Conservation (phyloP, 2,797 vertebrate species). For the Pseudochaenichthys georgianus region DNA sequence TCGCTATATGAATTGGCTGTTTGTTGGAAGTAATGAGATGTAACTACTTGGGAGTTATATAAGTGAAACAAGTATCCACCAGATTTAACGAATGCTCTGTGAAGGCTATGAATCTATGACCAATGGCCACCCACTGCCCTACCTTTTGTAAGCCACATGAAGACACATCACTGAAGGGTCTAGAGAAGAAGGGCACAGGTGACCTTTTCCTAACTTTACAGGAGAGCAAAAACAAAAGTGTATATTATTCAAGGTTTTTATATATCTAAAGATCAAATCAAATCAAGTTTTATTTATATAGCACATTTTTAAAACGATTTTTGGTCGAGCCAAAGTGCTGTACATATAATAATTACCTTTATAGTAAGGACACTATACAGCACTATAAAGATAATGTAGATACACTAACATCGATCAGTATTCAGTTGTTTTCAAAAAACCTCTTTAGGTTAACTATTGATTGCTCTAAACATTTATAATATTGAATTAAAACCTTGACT, state of each 20-base stretch:
- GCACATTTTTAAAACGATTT: too few relatives aligned
- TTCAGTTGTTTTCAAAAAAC: background rate
- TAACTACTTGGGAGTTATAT: conserved; percentile 84
- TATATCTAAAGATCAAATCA: background rate
- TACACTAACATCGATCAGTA: background rate
- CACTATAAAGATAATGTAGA: background rate
- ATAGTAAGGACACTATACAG: too few relatives aligned
- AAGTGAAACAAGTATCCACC: conserved; percentile 79
- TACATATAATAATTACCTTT: too few relatives aligned
- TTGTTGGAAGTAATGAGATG: conserved; percentile 83
- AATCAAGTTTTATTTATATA: too few relatives aligned
- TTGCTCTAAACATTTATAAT: background rate
- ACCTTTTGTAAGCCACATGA: conserved; percentile 82
- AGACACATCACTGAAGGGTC: conserved; percentile 53
- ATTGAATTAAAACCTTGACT: background rate
- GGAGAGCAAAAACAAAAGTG: conserved; percentile 39
- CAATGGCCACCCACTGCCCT: conserved; percentile 80
- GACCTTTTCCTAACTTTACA: conserved; percentile 47
- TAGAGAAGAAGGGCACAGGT: conserved; percentile 52
- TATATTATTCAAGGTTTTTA: conserved; percentile 9
- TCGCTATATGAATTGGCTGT: conserved; percentile 75
- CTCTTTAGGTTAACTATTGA: too few relatives aligned
- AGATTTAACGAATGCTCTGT: conserved; percentile 78
- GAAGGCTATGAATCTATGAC: conserved; percentile 65
- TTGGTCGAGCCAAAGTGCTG: too few relatives aligned